Conservation (phyloP, 2,888 invertebrate species). For the Acanthosepion esculentum region DNA sequence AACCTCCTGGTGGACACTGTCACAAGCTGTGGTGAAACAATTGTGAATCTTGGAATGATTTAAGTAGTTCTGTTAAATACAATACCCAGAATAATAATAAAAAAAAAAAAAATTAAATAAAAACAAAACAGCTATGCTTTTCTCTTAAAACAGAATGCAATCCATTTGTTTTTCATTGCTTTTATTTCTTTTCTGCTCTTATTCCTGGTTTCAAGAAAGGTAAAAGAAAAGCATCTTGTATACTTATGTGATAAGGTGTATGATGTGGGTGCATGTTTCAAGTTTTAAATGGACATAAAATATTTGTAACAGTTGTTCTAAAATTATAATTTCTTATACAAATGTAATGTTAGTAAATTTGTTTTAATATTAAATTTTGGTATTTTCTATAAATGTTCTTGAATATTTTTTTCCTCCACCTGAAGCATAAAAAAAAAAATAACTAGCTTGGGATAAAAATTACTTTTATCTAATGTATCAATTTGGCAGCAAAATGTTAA, state of each 20-base stretch:
- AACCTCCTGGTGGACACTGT: conserved; percentile 42
- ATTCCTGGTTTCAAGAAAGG: neutral
- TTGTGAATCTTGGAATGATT: neutral
- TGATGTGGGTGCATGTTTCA: conserved; percentile 16
- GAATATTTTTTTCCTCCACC: too few species aligned
- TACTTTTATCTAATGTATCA: neutral
- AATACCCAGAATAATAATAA: neutral
- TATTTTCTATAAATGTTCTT: too few species aligned
- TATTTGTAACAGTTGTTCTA: neutral
- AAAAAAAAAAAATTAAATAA: neutral
- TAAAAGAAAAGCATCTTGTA: conserved; percentile 25
- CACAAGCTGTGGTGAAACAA: conserved; percentile 37
- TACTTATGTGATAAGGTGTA: conserved; percentile 21
- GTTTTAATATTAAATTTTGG: neutral
- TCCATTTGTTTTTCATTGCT: neutral
- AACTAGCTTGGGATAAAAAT: too few species aligned
- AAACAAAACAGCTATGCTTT: neutral
- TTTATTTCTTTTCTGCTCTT: neutral
- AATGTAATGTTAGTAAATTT: too few species aligned
- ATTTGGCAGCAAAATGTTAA: neutral
- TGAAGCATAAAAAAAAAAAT: too few species aligned
- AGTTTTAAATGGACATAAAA: neutral
- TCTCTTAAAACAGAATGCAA: neutral
- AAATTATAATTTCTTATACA: too few species aligned
- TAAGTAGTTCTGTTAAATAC: neutral